phyloP scores from a whole-genome alignment of 2,797 vertebrate genomes.

The Oreortyx pictus region DNA sequence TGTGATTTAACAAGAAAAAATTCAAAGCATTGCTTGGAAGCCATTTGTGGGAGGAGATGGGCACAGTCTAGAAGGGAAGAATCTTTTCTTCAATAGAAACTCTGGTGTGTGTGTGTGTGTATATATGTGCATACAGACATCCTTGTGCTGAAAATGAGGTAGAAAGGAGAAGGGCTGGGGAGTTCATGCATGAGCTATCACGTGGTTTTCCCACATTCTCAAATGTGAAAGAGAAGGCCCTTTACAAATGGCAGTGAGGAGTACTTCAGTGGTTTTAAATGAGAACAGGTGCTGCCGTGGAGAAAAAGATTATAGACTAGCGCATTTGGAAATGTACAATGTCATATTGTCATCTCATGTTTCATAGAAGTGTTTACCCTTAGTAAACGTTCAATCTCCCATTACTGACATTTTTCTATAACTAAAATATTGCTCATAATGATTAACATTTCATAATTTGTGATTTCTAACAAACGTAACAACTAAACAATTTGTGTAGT shows the following conservation, averaged over 20 bases:
- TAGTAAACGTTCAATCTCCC: neutral
- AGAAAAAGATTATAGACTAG: conserved; percentile 8
- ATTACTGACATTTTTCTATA: neutral
- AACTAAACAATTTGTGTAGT: conserved; percentile 15
- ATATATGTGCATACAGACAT: neutral
- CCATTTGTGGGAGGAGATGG: conserved; percentile 54
- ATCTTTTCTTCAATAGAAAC: neutral
- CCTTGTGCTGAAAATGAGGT: conserved; percentile 18
- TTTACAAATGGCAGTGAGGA: conserved; percentile 19
- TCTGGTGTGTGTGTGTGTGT: neutral
- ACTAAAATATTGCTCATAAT: neutral
- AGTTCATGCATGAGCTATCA: neutral
- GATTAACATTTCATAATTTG: neutral
- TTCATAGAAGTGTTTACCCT: conserved; percentile 22
- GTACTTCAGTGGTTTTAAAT: conserved; percentile 11
- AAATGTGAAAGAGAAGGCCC: conserved; percentile 18
- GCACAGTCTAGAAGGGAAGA: conserved; percentile 17
- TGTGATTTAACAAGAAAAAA: conserved; percentile 23
- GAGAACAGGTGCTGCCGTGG: neutral
- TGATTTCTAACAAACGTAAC: neutral
- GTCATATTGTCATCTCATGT: neutral
- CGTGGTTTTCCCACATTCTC: neutral
- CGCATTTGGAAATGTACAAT: neutral
- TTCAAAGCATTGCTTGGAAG: conserved; percentile 45
- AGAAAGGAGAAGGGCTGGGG: neutral